Evolutionary conservation across 2,113 vertebrate species (phyloP), one percentile per base, ranked within the genome.

Genomic region (Pygoscelis adeliae): DNA sequence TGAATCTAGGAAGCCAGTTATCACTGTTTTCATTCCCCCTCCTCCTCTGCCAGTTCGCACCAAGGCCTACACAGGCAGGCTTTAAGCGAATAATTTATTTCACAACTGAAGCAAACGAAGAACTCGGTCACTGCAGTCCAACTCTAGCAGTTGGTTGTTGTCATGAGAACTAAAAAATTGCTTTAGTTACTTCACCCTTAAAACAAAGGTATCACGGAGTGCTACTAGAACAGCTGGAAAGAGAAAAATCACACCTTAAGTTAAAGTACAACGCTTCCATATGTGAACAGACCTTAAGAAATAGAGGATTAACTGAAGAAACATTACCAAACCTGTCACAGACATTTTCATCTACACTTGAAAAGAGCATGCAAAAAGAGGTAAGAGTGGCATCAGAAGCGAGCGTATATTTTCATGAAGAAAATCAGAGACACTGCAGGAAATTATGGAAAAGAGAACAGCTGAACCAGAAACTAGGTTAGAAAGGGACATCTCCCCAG

Each of bases 391-490:
- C 23, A 90, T 70, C n/a, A 89, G 15, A 91, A 95, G 7, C 1
- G 6, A 92, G 47, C 32, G 11, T 15, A 9, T 19, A 53, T 74
- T 93, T 88, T 55, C 74, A 74, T 0, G 2, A 74, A 83, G 42
- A 89, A 86, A 89, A 83, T 40, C 0, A 0, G 78, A 90, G 92
- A 89, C 1, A 2, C 69, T 70, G 62, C 42, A 91, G 40, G 59
- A 88, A 96, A 87, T 12, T 2, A 78, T 55, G 40, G 69, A 82
- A 76, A 73, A 89, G 40, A 3, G 2, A 92, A 85, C 17, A 73
- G 30, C 53, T 93, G 91, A 95, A 87, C 69, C 63, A 94, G 86
- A 96, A 93, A 73, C 22, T 21, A 74, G 73, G 63, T 95, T 83
- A 96, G 77, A 92, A 84, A 87, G 38, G 47, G 76, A 87, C 80